These are phyloP conservation scores for Carettochelys insculpta DNA, from an alignment of 2,113 vertebrate genomes.

Conservation along the genomic window DNA sequence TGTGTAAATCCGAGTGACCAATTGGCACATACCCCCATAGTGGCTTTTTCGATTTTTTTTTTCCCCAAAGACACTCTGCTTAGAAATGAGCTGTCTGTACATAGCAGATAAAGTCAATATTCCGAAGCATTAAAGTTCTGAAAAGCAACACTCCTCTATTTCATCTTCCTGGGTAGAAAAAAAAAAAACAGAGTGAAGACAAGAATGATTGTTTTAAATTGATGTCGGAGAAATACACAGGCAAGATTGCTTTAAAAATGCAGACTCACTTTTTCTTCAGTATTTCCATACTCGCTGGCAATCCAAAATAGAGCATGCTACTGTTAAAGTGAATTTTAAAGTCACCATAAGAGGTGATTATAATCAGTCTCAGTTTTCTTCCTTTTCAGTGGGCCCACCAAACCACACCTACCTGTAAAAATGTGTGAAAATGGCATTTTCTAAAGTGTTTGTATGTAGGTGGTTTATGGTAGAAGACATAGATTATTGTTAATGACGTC, in stretches of 20 bases:
- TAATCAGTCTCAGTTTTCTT: not conserved
- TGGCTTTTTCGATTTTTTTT: not conserved
- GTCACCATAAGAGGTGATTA: not conserved
- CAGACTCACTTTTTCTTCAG: conserved; percentile 44
- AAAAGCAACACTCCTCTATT: not conserved
- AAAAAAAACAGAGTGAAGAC: rapidly evolving
- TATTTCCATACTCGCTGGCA: conserved; percentile 20
- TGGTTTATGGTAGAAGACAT: conserved; percentile 53
- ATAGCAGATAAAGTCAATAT: not conserved
- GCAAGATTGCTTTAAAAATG: not conserved
- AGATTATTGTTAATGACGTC: conserved; percentile 30
- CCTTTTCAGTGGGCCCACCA: not conserved
- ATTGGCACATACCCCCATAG: not conserved
- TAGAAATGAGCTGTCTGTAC: not conserved
- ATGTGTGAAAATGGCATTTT: conserved; percentile 42
- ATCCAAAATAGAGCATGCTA: conserved; percentile 28
- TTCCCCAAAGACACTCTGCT: conserved; percentile 8
- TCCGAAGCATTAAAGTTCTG: not conserved
- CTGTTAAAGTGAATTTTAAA: not conserved
- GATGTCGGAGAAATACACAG: not conserved
- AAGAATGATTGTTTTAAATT: not conserved
- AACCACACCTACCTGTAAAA: not conserved
- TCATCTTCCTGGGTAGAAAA: not conserved
- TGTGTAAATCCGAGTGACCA: not conserved
- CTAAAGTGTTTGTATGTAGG: conserved; percentile 49